Conservation (phyloP, 2,888 invertebrate genomes). For the Noctua janthe region DNA sequence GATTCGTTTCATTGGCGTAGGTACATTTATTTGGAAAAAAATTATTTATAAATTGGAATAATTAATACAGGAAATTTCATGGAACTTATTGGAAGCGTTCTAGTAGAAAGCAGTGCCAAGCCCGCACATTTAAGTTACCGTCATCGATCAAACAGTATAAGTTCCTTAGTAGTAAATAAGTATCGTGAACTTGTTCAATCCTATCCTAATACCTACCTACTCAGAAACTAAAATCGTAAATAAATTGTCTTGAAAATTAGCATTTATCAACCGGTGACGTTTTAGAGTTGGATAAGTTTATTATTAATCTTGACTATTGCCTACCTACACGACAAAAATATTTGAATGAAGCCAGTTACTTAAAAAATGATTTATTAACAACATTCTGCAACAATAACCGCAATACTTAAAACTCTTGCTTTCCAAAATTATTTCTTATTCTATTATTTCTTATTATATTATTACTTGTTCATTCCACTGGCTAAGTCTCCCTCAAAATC, state of each 20-base stretch:
- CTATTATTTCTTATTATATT: no score
- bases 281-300: not conserved
- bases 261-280: not conserved
- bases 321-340: not conserved
- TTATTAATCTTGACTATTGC: not conserved
- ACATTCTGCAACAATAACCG: constrained; percentile 29
- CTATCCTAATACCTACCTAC: not conserved
- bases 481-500: not conserved
- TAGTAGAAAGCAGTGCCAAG: constrained; percentile 3
- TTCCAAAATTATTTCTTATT: not conserved
- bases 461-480: not conserved
- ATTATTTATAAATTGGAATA: constrained; percentile 41
- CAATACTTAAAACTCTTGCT: constrained; percentile 30
- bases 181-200: not conserved
- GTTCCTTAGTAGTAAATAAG: not conserved
- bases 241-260: not conserved
- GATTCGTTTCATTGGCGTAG: constrained; percentile 55
- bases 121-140: not conserved
- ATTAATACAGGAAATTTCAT: constrained; percentile 1
- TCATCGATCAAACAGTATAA: constrained; percentile 10
- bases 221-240: not conserved
- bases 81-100: not conserved
- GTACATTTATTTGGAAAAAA: constrained; percentile 49
- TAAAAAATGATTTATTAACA: not conserved
- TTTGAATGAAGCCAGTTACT: not conserved